Evolutionary conservation across 2,888 invertebrate genomes (phyloP), one percentile per base, ranked within the genome.

Genomic region (Phymatocera aterrima): DNA sequence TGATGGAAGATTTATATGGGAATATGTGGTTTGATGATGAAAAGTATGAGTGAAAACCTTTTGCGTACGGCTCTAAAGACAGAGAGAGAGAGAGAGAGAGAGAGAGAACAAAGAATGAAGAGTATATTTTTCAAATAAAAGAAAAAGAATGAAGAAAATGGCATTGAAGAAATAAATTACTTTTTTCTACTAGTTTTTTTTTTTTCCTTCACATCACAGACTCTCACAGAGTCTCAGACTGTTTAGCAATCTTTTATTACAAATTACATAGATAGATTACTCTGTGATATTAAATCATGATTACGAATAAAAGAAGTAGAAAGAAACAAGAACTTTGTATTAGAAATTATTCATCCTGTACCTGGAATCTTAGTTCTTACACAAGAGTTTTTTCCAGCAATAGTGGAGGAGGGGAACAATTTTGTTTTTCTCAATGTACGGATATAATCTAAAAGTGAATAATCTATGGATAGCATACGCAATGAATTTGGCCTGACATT

Each of bases 261-360:
- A 28, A 57, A 12, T 57, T 37, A 64, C 51, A 8, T 15, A 8
- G n/a, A 12, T 28, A 51, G 48, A 51, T 31, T 72, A 21, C 24
- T 68, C 51, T 72, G 72, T 72, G 72, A 72, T 72, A 72, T 37
- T 51, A 34, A 72, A 72, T 72, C 72, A 72, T 51, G 21, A 72
- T 72, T 48, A 68, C 18, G n/a, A 10, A 12, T 10, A 72, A 31
- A 46, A 43, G 24, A 68, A 65, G 6, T 21, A 24, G 28, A 37
- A 12, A 5, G 37, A n/a, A 31, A 37, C 34, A 3, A 60, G 5
- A 28, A 60, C 24, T 18, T 1, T 40, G 18, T 34, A n/a, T 37
- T n/a, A 57, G 24, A 4, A 46, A 28, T 68, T 68, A 68, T 68
- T 68, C 24, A 24, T 68, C 28, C 24, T 46, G 24, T 18, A 18